phyloP scores from a whole-genome alignment of 1,140 invertebrate species.

The Eurytemora carolleeae region DNA sequence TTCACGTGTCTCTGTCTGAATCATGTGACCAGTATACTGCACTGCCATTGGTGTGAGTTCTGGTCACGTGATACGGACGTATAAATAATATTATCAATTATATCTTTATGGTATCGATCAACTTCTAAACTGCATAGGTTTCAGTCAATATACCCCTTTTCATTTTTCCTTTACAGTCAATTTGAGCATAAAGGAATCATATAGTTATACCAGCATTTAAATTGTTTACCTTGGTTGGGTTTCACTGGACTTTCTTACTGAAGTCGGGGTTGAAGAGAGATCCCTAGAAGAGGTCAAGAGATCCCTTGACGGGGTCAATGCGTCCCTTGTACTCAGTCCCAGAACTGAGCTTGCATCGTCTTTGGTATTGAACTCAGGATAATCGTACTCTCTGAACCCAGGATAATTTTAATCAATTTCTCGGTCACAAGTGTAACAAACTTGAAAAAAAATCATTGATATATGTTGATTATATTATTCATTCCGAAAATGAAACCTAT shows the following conservation, averaged over 20 bases:
- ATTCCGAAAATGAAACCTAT: not conserved
- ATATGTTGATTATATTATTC: not conserved
- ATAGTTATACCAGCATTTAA: not conserved
- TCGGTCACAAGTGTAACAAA: not conserved
- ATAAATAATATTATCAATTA: not conserved
- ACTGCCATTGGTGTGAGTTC: no score
- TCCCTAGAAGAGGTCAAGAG: not conserved
- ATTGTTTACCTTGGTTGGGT: not conserved
- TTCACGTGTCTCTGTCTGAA: no score
- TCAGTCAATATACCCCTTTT: not conserved
- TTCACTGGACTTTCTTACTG: not conserved
- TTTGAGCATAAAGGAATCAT: not conserved
- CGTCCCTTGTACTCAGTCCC: not conserved
- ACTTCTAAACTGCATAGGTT: not conserved
- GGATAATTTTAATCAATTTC: not conserved
- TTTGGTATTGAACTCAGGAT: not conserved
- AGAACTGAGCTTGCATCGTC: not conserved
- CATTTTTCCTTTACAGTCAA: not conserved
- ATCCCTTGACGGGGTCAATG: not conserved
- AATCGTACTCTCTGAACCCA: not conserved
- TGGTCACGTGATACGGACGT: no score
- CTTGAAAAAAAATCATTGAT: not conserved
- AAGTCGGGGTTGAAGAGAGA: not conserved
- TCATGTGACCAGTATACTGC: no score
- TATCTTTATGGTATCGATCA: not conserved